Evolutionary conservation across 2,888 invertebrate species (phyloP), one percentile per base, ranked within the genome.

Genomic region (Pseudococcus longispinus): DNA sequence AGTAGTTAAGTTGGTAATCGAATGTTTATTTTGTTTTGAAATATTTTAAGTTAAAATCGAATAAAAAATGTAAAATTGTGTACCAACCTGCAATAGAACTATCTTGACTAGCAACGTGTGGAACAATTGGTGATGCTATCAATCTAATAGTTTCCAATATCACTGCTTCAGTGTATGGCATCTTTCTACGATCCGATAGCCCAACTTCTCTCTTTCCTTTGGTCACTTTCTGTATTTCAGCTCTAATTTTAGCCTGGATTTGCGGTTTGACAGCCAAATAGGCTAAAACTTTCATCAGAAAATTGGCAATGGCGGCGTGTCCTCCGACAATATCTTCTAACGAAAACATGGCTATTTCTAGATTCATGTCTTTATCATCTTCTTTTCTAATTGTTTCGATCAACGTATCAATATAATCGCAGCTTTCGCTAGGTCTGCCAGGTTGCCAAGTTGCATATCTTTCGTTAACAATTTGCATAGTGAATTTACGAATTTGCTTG

Each of bases 61-160:
- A 32, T 32, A 32, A 32, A 23, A 77, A 32, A 60, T 46, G 1
- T 60, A 60, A 32, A 26, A 46, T 29, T 26, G 0, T 29, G 80
- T 80, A 90, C 91, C 91, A 91, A 94, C 94, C 94, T 89, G 92
- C 92, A 88, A 94, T 91, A 5, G 92, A 92, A 88, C 93, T 93
- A 88, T 93, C 92, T 88, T 92, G 92, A 88, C 92, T 93, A 20
- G 94, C 93, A 0, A 94, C 93, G 89, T 94, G 93, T 0, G 94
- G 94, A 0, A 94, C 94, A 85, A 94, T 94, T 0, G 94, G 94
- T 18, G 94, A 94, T 6, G 94, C 92, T 87, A 94, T 93, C 82
- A 93, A 89, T 87, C 94, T 91, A n/a, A 94, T 91, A 0, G 93
- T 92, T 90, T 94, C 94, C 89, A 93, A 91, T 84, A 94, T 91